Conservation (phyloP, 2,797 vertebrate genomes). For the Syngnathus acus region DNA sequence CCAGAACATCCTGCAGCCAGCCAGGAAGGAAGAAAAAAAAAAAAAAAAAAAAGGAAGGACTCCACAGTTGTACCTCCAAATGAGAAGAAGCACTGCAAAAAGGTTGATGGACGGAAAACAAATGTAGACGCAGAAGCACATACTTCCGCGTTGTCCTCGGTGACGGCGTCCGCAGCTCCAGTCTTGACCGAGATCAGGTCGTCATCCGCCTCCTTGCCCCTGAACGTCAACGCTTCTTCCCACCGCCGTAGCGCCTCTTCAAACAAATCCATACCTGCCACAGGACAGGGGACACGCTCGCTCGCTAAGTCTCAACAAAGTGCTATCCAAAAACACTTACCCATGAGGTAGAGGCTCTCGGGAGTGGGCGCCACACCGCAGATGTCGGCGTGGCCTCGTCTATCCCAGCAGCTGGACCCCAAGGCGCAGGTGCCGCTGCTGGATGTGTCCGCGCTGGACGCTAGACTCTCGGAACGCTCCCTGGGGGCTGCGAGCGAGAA, state of each 20-base stretch:
- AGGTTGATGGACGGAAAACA: not conserved
- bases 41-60: conserved; percentile 11
- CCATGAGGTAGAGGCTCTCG: conserved; percentile 96
- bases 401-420: conserved; percentile 84
- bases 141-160: conserved; percentile 88
- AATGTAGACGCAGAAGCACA: conserved; percentile 17
- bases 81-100: not conserved
- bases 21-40: not conserved
- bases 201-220: conserved; percentile 78
- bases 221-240: conserved; percentile 90
- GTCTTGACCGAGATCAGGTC: conserved; percentile 78
- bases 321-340: conserved; percentile 54
- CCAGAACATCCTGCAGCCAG: conserved; percentile 81
- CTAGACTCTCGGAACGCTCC: conserved; percentile 83
- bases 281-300: not conserved
- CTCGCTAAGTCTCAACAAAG: not conserved
- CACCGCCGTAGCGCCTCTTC: conserved; percentile 89
- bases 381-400: conserved; percentile 73
- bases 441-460: conserved; percentile 85
- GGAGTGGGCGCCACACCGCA: conserved; percentile 84
- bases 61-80: not conserved
- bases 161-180: conserved; percentile 85
- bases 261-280: conserved; percentile 91
- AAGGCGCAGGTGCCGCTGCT: conserved; percentile 84
- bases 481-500: conserved; percentile 64